Base-by-base conservation (phyloP, 2,113 vertebrate genomes). In the Reinhardtius hippoglossoides region DNA sequence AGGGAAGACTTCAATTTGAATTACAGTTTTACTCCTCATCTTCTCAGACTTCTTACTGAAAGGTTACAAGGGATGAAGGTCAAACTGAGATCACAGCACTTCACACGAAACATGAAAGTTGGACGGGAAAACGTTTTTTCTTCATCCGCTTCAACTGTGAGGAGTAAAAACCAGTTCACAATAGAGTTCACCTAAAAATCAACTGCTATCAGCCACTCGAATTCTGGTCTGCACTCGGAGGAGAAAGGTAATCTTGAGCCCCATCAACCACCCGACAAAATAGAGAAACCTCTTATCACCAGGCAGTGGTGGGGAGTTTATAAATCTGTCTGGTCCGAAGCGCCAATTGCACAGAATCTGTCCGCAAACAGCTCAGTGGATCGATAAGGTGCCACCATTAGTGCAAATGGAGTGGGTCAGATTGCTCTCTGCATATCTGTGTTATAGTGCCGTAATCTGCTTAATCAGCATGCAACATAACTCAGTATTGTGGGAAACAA, bases 341-440 rank as follows among this genome's bases (percentile, higher is more conserved):
- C 67, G 23, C 62, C 52, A 37, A 72, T 86, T 75, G 73, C 86
- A 85, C 60, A 56, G 77, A 83, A 80, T 88, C 76, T 78, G 70
- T 85, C 82, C 37, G 26, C 83, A 84, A 81, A 86, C 82, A 78
- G 78, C 82, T 74, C 31, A 35, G 72, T 0, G 72, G 79, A 87
- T 90, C 84, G 4, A 91, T 91, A 65, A 21, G 37, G 76, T 63
- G 35, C 23, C 66, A 55, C 58, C 78, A 69, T 74, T 71, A 79
- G 68, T 50, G 68, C 67, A 37, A 54, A 81, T 76, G 64, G 65
- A 84, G 59, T 70, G 78, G 78, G 35, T 86, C 76, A 40, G 56
- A 82, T 78, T 80, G 61, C 79, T 79, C 13, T 63, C 59, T 76
- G 72, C 77, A 65, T 73, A 78, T 80, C 75, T 80, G 40, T 37